Evolutionary conservation across 2,888 invertebrate genomes (phyloP), one percentile per base, ranked within the genome.

Genomic region (Polyommatus iphigenia): DNA sequence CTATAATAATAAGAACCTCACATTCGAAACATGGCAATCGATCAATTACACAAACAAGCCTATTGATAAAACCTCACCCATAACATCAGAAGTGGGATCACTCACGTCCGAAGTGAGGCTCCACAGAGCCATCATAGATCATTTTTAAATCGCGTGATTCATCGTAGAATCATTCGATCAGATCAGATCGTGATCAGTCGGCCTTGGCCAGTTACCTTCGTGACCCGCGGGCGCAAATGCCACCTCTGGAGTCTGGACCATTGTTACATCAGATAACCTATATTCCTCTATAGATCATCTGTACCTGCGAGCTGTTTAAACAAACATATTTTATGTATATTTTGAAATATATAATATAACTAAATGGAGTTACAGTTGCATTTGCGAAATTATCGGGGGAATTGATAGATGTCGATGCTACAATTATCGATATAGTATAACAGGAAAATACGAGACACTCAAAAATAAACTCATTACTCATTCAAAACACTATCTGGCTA

Each of bases 141-240:
- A 32, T 67, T 67, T 67, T 67, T 76, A 76, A 77, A 78, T 62
- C 67, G 77, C 59, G 54, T 82, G 83, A 84, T 81, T 81, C 83
- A 82, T 81, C 82, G 79, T 75, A 79, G 79, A 81, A 78, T 80
- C 72, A 81, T 81, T 79, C 78, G 77, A 79, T 79, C 72, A 79
- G 77, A 78, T 79, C 71, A 79, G 75, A 50, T 84, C 84, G 83
- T 83, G 83, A 84, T 80, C 79, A 72, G 76, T 71, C 82, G 82
- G 79, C 82, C 82, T 82, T 82, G 82, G 81, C 77, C 78, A 73
- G 54, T 62, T 76, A 77, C 54, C 67, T 67, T 24, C 76, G 75
- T 77, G 79, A 78, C 79, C 78, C 71, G 24, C 24, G 73, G 46
- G 73, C 50, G 75, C 67, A 67, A 67, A 29, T 67, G 67, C 67